These are phyloP conservation scores for Melipona quadrifasciata DNA, from an alignment of 1,140 invertebrate species.

Conservation along the genomic window DNA sequence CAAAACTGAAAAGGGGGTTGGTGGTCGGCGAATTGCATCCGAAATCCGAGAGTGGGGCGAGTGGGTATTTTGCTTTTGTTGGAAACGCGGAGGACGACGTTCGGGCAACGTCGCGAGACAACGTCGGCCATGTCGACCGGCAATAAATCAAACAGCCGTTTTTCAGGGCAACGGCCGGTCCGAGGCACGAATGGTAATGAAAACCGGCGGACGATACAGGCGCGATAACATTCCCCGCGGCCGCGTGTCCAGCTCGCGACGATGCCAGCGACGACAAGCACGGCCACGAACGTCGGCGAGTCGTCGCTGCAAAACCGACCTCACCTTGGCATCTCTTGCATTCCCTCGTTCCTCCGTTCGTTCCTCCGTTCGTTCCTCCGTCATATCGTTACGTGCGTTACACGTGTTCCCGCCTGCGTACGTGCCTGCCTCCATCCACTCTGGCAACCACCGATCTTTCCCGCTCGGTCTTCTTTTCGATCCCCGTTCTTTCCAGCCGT, in stretches of 20 bases:
- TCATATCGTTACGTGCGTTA: conserved; percentile 55
- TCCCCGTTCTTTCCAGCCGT: not conserved
- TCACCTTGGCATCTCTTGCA: conserved; percentile 51
- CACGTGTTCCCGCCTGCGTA: conserved; percentile 50
- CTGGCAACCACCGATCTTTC: not conserved
- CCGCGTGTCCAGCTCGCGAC: conserved; percentile 70
- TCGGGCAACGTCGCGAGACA: conserved; percentile 49
- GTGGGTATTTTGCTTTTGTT: conserved; percentile 45
- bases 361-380: too few species aligned
- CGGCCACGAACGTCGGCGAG: conserved; percentile 25
- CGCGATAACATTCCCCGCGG: conserved; percentile 78
- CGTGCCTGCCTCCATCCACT: not conserved
- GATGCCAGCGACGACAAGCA: conserved; percentile 63
- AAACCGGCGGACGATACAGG: conserved; percentile 76
- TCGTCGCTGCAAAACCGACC: conserved; percentile 60
- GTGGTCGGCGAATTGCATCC: not conserved
- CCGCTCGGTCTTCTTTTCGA: not conserved
- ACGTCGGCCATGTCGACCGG: conserved; percentile 43
- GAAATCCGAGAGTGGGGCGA: conserved; percentile 13
- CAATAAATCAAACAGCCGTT: conserved; percentile 79
- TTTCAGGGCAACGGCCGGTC: conserved; percentile 70
- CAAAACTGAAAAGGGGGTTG: too few species aligned
- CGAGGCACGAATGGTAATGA: conserved; percentile 73
- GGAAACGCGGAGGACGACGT: conserved; percentile 43
- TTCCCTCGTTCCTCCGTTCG: conserved; percentile 47